These are phyloP conservation scores for Siderastrea siderea DNA, from an alignment of 92 coral and sea anemone genomes.

Conservation along the genomic window DNA sequence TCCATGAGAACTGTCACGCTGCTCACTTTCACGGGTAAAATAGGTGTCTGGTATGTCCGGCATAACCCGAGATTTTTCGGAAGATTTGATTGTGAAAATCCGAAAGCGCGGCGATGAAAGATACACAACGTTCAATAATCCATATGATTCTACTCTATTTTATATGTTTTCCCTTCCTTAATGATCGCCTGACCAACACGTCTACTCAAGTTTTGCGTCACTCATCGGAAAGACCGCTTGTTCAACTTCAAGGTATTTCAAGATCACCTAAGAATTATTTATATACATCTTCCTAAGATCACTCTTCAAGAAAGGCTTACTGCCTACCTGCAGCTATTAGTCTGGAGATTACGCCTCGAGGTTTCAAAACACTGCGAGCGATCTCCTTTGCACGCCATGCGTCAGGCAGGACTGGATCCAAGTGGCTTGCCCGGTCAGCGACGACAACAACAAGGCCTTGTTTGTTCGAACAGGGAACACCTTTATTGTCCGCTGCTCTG, in stretches of 20 bases:
- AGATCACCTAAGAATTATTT: not conserved
- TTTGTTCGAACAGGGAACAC: constrained; percentile 28
- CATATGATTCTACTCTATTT: not conserved
- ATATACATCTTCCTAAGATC: not conserved
- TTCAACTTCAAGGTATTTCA: not conserved
- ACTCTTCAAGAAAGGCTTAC: not conserved
- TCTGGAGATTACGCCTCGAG: not conserved
- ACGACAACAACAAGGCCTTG: constrained; percentile 54
- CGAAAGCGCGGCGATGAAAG: not conserved
- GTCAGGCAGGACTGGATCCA: constrained; percentile 66
- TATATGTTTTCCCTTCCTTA: not conserved
- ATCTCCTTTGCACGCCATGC: constrained; percentile 39
- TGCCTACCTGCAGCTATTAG: constrained; percentile 39
- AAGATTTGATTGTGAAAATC: not conserved
- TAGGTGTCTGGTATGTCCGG: not conserved
- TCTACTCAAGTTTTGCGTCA: not conserved
- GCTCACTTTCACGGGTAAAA: no score
- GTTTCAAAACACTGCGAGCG: constrained; percentile 19
- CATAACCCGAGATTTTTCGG: not conserved
- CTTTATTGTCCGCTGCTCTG: constrained; percentile 45
- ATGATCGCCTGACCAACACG: not conserved
- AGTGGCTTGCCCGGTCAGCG: constrained; percentile 30
- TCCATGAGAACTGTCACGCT: constrained; percentile 39
- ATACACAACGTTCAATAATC: not conserved
- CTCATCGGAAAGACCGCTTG: constrained; percentile 17